Evolutionary conservation across 2,888 invertebrate species (phyloP), one percentile per base, ranked within the genome.

Genomic region (Sericinus montela): DNA sequence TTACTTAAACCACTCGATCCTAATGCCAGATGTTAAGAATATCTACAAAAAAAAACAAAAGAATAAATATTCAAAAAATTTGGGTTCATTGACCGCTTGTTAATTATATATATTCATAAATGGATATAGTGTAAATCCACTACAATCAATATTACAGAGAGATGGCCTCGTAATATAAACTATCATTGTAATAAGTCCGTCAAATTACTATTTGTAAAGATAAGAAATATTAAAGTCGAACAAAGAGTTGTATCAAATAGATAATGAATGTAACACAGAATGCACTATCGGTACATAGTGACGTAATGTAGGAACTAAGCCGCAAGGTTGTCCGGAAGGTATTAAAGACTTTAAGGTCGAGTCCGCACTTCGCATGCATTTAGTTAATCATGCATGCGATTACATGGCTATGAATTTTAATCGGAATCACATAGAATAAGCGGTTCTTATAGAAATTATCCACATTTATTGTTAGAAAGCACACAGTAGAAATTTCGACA

Each of bases 291-390:
- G 64, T 67, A 63, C 62, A 56, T 59, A 60, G 72, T 87, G 84
- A 86, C 84, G 87, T 86, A 87, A 87, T 85, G 65, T 68, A 77
- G 82, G 87, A 87, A 87, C 79, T 72, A 53, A 48, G 55, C 39
- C 48, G 67, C 87, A 85, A 88, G 87, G 87, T 72, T 76, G 65
- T 60, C 76, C 86, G 85, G 83, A 87, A 86, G 78, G 73, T 69
- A 72, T 68, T 63, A 64, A 57, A 65, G 69, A 65, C 60, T 59
- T 54, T 68, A 74, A 84, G 82, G 82, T 66, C 76, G 66, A 56
- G 59, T 60, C 59, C 67, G 69, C 67, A 67, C 76, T 60, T 58
- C 67, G 69, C 67, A 67, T 77, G 74, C 78, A 70, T 72, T 75
- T 69, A 67, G 69, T 72, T 72, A 72, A 73, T 66, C 72, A 67